Evolutionary conservation across 2,888 invertebrate species (phyloP).

Genomic region (Zaprionus bogoriensis): DNA sequence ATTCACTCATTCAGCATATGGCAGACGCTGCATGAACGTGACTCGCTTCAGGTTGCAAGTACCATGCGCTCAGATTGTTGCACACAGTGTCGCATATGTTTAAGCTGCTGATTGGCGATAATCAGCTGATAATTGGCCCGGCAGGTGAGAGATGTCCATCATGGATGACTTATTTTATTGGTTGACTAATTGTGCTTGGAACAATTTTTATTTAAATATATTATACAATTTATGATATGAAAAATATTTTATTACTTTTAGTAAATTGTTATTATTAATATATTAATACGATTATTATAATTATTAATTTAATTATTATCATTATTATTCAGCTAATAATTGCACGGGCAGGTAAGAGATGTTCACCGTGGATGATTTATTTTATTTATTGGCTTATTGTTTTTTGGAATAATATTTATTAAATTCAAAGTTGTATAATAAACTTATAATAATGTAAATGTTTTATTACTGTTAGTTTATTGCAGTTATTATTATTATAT

Average conservation of each 20-base stretch:
- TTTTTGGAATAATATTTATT: no score
- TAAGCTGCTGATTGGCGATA: background rate
- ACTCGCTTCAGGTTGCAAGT: slow-evolving; percentile 15
- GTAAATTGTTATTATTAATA: background rate
- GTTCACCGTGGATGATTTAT: no score
- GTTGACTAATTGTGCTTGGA: no score
- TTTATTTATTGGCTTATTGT: no score
- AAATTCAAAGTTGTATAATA: background rate
- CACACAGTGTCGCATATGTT: no score
- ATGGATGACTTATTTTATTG: no score
- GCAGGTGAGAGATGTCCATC: no score
- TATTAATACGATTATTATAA: background rate
- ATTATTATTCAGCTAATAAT: background rate
- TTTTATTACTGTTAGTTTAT: background rate
- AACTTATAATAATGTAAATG: background rate
- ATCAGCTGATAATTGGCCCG: no score
- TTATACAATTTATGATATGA: background rate
- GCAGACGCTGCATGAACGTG: slow-evolving; percentile 40
- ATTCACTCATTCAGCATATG: slow-evolving; percentile 28
- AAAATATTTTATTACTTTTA: background rate
- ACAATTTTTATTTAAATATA: background rate
- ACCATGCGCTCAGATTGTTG: background rate
- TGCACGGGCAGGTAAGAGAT: no score
- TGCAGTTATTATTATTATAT: no score
- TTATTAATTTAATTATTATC: background rate